Evolutionary conservation across 2,113 vertebrate genomes (phyloP).

Genomic region (Pteropus alecto): DNA sequence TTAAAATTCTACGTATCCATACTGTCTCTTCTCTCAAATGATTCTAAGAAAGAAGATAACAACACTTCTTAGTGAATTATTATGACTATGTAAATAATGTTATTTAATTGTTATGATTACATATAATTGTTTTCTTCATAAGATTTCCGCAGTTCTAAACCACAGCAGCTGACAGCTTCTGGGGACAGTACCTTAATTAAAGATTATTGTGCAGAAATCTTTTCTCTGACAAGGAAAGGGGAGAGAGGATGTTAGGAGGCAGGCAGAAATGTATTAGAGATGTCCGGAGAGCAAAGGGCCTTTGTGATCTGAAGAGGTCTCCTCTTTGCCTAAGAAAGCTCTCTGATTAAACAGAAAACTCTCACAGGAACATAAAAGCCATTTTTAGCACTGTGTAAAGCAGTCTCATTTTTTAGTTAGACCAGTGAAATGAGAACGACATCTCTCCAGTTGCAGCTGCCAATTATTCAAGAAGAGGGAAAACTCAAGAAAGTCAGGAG

Average conservation of each 20-base stretch:
- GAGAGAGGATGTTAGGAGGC: not conserved
- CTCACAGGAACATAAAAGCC: not conserved
- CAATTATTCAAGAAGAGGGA: slow-evolving; percentile 48
- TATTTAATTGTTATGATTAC: slow-evolving; percentile 39
- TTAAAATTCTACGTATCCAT: not conserved
- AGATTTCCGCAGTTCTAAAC: slow-evolving; percentile 23
- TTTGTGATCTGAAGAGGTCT: slow-evolving; percentile 14
- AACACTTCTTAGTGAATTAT: not conserved
- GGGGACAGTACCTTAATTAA: slow-evolving; percentile 59
- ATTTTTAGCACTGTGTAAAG: slow-evolving; percentile 7
- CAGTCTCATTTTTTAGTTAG: not conserved
- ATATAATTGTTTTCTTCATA: not conserved
- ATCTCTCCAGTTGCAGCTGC: slow-evolving; percentile 22
- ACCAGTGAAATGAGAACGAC: slow-evolving; percentile 28
- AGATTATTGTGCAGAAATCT: slow-evolving; percentile 47
- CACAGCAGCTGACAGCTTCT: slow-evolving; percentile 44
- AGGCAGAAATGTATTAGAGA: slow-evolving; percentile 34
- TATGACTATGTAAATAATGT: slow-evolving; percentile 16
- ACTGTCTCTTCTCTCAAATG: not conserved
- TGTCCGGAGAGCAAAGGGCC: not conserved
- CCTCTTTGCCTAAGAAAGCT: slow-evolving; percentile 45
- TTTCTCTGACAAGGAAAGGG: slow-evolving; percentile 5
- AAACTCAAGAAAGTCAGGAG: slow-evolving; percentile 10
- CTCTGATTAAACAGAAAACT: slow-evolving; percentile 52
- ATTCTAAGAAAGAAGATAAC: not conserved